Percentiles rank a stretch among this genome's conserved stretches.
Evolutionary conservation across 1,140 invertebrate genomes (phyloP).

Genomic region (Lordiphosa stackelbergi): DNA sequence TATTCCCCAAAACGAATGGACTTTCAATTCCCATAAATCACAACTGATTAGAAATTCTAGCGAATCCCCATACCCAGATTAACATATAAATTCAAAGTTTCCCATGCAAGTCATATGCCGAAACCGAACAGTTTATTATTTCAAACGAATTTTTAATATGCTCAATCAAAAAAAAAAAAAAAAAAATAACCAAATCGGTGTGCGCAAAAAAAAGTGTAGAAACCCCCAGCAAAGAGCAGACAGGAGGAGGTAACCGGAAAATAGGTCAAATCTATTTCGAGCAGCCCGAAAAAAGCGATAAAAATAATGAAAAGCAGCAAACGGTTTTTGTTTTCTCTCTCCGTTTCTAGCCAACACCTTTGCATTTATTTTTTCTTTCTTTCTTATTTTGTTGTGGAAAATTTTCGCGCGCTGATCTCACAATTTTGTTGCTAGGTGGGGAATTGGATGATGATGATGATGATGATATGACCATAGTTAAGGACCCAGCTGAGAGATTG

Average conservation of each 20-base stretch:
- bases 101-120: too few species aligned
- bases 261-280: conserved; percentile 18
- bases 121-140: conserved; percentile 1
- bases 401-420: conserved; percentile 9
- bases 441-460: not conserved
- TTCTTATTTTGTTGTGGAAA: conserved; percentile 8
- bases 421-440: conserved; percentile 5
- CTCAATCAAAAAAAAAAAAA: conserved; percentile 1
- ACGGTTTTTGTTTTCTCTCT: conserved; percentile 13
- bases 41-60: too few species aligned
- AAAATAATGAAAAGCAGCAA: conserved; percentile 19
- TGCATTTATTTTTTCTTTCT: conserved; percentile 3
- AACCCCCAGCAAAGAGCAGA: conserved; percentile 5
- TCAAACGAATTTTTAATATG: conserved; percentile 6
- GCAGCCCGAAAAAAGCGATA: conserved; percentile 11
- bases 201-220: conserved; percentile 2
- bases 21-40: too few species aligned
- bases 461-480: conserved; percentile 2
- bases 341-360: conserved; percentile 14
- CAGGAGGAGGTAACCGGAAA: conserved; percentile 5
- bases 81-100: too few species aligned
- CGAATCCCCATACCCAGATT: too few species aligned
- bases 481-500: conserved; percentile 10
- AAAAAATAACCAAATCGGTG: not conserved
- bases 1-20: too few species aligned